A percentile compares a stretch with the other conserved stretches of the same genome.
Conservation (phyloP, 2,113 vertebrate species). For the Chlamydotis undulata region DNA sequence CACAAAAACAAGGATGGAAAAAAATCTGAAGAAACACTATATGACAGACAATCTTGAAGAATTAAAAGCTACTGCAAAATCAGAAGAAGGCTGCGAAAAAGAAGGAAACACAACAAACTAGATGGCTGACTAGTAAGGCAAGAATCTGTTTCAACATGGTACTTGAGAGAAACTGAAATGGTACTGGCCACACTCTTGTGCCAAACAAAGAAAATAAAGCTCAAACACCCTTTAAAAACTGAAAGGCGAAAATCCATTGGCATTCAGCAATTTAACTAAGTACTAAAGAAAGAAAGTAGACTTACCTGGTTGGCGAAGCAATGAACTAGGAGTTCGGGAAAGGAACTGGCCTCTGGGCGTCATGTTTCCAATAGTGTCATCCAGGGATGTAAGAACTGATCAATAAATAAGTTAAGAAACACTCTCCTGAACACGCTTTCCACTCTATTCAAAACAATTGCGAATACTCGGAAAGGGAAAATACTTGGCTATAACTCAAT, state of each 20-base stretch:
- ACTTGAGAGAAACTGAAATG: neutral
- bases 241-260: neutral
- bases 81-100: neutral
- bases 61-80: neutral
- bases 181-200: neutral
- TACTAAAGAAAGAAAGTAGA: neutral
- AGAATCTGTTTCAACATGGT: neutral
- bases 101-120: neutral
- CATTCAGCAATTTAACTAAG: neutral
- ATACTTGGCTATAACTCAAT: neutral
- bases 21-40: neutral
- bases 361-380: slow-evolving; percentile 67
- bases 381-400: slow-evolving; percentile 72
- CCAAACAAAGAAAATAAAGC: neutral
- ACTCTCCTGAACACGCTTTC: neutral
- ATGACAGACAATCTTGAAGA: neutral
- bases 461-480: neutral
- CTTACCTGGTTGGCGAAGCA: slow-evolving; percentile 76
- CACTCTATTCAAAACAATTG: neutral
- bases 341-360: slow-evolving; percentile 61
- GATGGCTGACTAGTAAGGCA: neutral
- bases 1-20: neutral
- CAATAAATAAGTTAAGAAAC: slow-evolving; percentile 64
- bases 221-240: neutral
- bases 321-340: slow-evolving; percentile 70